phyloP scores from a whole-genome alignment of 2,888 invertebrate genomes.

The Dasysyrphus tricinctus region DNA sequence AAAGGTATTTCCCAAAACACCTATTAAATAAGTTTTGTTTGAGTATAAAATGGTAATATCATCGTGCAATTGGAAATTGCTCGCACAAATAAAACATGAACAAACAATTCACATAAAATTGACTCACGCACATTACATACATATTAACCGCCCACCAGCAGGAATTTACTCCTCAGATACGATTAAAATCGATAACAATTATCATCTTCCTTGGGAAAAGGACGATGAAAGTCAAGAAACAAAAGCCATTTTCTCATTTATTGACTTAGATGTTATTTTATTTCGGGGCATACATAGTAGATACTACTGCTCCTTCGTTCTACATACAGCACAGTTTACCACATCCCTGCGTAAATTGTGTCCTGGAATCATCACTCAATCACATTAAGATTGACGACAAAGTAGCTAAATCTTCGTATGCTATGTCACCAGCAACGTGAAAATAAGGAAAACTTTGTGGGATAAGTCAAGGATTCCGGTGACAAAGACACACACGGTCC shows the following conservation, averaged over 20 bases:
- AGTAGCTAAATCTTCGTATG: constrained; percentile 65
- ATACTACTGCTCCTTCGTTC: too few relatives aligned
- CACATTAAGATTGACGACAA: constrained; percentile 75
- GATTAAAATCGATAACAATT: constrained; percentile 70
- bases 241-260: constrained; percentile 28
- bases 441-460: constrained; percentile 34
- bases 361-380: constrained; percentile 67
- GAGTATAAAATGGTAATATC: constrained; percentile 9
- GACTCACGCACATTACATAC: not conserved
- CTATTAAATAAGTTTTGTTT: not conserved
- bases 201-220: constrained; percentile 37
- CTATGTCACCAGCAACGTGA: constrained; percentile 58
- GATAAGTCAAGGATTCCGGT: constrained; percentile 42
- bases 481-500: constrained; percentile 14
- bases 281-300: not conserved
- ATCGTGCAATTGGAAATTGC: constrained; percentile 9
- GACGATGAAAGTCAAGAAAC: constrained; percentile 6
- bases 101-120: constrained; percentile 35
- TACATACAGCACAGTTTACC: constrained; percentile 27
- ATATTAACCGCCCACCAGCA: constrained; percentile 28
- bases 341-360: constrained; percentile 56
- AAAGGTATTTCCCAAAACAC: not conserved
- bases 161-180: constrained; percentile 53
- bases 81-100: not conserved
- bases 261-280: not conserved